Base-by-base conservation (phyloP, 1,140 invertebrate genomes). In the Kradibia gibbosae region DNA sequence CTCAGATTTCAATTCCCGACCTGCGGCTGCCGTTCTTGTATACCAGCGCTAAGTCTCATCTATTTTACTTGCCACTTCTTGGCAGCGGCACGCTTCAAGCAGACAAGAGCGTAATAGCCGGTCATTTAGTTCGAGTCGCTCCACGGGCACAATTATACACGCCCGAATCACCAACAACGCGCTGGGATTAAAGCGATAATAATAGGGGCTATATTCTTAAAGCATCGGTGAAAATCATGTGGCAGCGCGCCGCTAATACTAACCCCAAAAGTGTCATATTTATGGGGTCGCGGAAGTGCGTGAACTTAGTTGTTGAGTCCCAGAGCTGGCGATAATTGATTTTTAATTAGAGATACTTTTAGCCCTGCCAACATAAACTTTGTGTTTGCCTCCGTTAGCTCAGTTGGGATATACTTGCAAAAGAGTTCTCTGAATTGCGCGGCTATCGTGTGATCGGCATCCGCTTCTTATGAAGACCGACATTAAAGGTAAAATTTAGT, bases 181-280 rank as follows among this genome's bases (percentile, higher is more conserved):
- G 25, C 28, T 57, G 15, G 57, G 57, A 71, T 78, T 36, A 55
- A 67, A 28, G 42, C 48, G 50, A 78, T 78, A 78, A 78, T 78
- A 22, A 78, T n/a, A 78, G 77, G 48, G 77, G 10, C 31, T 13
- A 25, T 5, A 7, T 42, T 42, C 57, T 20, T 53, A 62, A 67
- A 67, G 28, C 28, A 22, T 42, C 70, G 15, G 42, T 17, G 28
- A 17, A 67, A 78, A 80, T 80, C 50, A 20, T n/a, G 60, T 55
- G 34, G 34, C 74, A n/a, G 36, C 20, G 53, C 50, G 67, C 36
- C 50, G 67, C 36, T 70, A 39, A 45, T 42, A 20, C 36, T n/a
- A 39, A 72, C 70, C 25, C 55, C 48, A 5, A 17, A 48, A 55
- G 36, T 50, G 31, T 34, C 72, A 42, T 72, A 60, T 76, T 50